phyloP scores from a whole-genome alignment of 2,888 invertebrate species.

The Brachynemurus nebulosus region DNA sequence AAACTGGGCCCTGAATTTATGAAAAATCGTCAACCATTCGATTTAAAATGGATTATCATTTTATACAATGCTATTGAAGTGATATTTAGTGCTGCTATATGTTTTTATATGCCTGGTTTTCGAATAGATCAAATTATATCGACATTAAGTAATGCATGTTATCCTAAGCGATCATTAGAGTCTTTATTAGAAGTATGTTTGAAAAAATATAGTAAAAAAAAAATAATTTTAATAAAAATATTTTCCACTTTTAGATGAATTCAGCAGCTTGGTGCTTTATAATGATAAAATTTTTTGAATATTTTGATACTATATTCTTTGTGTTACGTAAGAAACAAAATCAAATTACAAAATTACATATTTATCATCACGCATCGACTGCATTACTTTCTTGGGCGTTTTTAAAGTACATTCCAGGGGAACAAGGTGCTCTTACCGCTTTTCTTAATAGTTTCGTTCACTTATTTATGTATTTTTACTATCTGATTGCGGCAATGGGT shows the following conservation, averaged over 20 bases:
- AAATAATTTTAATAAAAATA: too few relatives aligned
- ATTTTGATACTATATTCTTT: conserved; percentile 53
- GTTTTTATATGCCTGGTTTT: too few relatives aligned
- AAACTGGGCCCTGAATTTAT: too few relatives aligned
- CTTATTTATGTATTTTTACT: conserved; percentile 76
- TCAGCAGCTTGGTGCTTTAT: not conserved
- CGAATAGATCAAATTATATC: too few relatives aligned
- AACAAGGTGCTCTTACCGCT: conserved; percentile 67
- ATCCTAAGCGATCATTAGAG: too few relatives aligned
- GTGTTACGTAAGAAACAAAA: conserved; percentile 68
- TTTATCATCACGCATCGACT: conserved; percentile 67
- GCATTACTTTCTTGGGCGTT: conserved; percentile 60
- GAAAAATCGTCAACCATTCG: too few relatives aligned
- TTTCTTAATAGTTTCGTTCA: conserved; percentile 74
- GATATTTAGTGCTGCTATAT: too few relatives aligned
- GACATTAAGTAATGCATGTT: too few relatives aligned
- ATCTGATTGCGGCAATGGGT: conserved; percentile 67
- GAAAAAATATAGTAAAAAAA: too few relatives aligned
- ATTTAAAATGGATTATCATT: too few relatives aligned
- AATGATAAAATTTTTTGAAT: not conserved
- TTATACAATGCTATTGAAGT: too few relatives aligned
- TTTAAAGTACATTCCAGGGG: conserved; percentile 56
- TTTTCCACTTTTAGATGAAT: not conserved
- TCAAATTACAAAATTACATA: conserved; percentile 60
- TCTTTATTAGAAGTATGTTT: too few relatives aligned